These are phyloP conservation scores for Pheosia gnoma DNA, from an alignment of 2,888 invertebrate species.

Conservation along the genomic window DNA sequence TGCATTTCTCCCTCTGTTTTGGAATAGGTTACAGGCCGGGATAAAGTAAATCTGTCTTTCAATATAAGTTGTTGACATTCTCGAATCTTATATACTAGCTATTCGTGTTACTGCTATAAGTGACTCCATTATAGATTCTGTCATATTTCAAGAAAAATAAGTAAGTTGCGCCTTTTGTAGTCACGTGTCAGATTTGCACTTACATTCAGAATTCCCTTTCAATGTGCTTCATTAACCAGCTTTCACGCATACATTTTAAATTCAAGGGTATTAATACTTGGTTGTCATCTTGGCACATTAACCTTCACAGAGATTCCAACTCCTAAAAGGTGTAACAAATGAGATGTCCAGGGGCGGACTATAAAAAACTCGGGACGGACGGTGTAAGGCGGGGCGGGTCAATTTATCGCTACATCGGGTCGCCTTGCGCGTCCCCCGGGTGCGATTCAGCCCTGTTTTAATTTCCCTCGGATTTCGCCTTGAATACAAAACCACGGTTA, in stretches of 20 bases:
- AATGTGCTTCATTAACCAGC: no score
- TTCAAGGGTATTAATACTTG: no score
- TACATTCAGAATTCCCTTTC: no score
- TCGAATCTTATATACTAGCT: no score
- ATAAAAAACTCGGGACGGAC: conserved; percentile 29
- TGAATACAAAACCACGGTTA: conserved; percentile 45
- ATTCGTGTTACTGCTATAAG: no score
- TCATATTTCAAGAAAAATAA: no score
- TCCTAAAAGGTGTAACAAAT: conserved; percentile 26
- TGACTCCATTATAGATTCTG: no score
- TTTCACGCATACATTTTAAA: no score
- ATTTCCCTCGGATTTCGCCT: conserved; percentile 46
- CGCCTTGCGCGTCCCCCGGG: conserved; percentile 41
- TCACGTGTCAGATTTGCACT: no score
- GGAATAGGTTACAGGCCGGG: neutral
- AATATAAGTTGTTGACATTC: no score
- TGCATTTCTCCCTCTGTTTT: neutral
- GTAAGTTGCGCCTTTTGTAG: no score
- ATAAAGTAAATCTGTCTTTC: neutral
- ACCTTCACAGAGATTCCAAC: neutral
- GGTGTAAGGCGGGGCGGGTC: conserved; percentile 21
- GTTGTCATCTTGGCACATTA: neutral
- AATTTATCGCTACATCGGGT: conserved; percentile 55
- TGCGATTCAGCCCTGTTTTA: conserved; percentile 47
- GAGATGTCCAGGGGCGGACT: conserved; percentile 22